Conservation (phyloP, 1,140 invertebrate genomes). For the Zaprionus vittiger region DNA sequence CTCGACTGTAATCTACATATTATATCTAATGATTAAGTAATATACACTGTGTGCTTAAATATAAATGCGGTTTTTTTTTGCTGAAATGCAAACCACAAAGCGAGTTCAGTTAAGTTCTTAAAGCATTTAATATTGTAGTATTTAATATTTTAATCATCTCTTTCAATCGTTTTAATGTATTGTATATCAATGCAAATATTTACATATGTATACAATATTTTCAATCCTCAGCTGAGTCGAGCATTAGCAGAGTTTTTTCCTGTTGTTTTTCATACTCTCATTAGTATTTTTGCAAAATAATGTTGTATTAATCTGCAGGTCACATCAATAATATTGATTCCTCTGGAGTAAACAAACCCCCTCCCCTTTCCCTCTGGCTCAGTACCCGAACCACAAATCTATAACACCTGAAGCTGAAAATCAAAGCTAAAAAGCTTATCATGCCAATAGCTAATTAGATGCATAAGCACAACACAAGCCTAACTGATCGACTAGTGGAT, state of each 20-base stretch:
- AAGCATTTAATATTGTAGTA: not conserved
- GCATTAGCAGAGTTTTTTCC: not conserved
- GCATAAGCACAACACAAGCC: slow-evolving; percentile 6
- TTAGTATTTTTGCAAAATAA: slow-evolving; percentile 1
- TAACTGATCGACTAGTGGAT: not conserved
- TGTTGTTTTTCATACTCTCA: not conserved
- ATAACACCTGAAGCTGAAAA: slow-evolving; percentile 4
- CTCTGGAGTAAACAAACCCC: slow-evolving; percentile 5
- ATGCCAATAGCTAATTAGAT: slow-evolving; percentile 67
- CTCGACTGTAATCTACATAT: too few species aligned
- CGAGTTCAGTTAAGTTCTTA: not conserved
- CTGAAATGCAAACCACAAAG: not conserved
- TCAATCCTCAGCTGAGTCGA: not conserved
- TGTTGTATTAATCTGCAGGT: not conserved
- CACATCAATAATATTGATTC: slow-evolving; percentile 43
- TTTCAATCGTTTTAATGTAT: not conserved
- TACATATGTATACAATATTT: not conserved
- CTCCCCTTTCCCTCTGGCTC: not conserved
- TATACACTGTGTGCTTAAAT: too few species aligned
- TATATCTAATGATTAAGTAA: too few species aligned
- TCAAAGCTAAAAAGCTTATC: slow-evolving; percentile 34
- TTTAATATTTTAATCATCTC: not conserved
- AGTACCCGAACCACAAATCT: not conserved
- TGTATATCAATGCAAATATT: not conserved
- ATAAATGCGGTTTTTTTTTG: too few species aligned